A percentile compares a stretch with the other conserved stretches of the same genome.
Evolutionary conservation across 23 tunicate species (phyloP).

Genomic region (Phallusia fumigata): DNA sequence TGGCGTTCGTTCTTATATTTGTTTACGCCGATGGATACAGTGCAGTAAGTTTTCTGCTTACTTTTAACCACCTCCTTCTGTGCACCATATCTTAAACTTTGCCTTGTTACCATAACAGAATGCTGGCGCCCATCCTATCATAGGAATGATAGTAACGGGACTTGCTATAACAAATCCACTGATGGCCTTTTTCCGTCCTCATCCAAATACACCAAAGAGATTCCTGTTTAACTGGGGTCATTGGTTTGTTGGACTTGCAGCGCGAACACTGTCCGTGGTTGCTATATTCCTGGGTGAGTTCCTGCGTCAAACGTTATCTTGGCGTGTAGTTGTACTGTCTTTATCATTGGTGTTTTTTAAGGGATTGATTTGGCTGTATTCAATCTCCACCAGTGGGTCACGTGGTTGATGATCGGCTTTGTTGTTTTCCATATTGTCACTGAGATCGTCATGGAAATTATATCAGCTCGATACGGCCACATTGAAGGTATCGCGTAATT

Average conservation of each 20-base stretch:
- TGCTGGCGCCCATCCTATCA: constrained; percentile 71
- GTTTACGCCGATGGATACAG: constrained; percentile 44
- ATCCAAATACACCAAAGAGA: constrained; percentile 43
- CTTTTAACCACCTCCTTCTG: too few species aligned
- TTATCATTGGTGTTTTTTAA: neutral
- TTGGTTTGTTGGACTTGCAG: constrained; percentile 43
- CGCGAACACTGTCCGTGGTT: constrained; percentile 35
- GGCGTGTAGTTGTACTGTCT: neutral
- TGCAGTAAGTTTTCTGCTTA: constrained; percentile 28
- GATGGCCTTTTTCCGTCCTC: constrained; percentile 81
- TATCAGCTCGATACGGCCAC: constrained; percentile 58
- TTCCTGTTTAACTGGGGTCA: constrained; percentile 63
- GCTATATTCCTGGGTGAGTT: constrained; percentile 71
- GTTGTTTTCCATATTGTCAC: constrained; percentile 38
- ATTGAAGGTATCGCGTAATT: constrained; percentile 17
- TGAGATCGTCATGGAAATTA: constrained; percentile 52
- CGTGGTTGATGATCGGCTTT: constrained; percentile 44
- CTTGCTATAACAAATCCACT: constrained; percentile 66
- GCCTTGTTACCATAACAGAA: constrained; percentile 16
- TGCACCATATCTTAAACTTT: neutral
- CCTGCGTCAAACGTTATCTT: neutral
- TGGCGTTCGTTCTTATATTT: constrained; percentile 56
- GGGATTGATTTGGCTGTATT: constrained; percentile 25
- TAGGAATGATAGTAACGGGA: constrained; percentile 68
- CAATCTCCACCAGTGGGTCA: constrained; percentile 30